Evolutionary conservation across 2,113 vertebrate species (phyloP), one percentile per base, ranked within the genome.

Genomic region (Amazona vittata): DNA sequence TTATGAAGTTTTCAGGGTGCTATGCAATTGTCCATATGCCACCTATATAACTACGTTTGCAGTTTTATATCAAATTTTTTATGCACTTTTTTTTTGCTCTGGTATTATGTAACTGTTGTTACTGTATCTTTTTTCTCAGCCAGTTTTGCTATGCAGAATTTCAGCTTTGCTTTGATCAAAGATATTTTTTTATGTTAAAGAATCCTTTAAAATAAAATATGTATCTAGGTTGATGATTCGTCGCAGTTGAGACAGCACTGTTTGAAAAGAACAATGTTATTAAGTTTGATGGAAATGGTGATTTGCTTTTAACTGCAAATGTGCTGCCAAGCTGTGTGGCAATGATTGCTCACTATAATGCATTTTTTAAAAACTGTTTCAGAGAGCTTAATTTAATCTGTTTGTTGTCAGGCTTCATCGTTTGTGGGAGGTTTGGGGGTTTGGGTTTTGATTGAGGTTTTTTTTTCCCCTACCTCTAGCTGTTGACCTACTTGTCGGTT

Each of bases 231-330:
- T 96, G 94, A 94, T 94, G 41, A 75, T 92, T 93, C 13, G 77
- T 90, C 10, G 5, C 74, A 53, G 69, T 70, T 89, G 22, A 96
- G 95, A 94, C 96, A 97, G 95, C 92, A 89, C 92, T 97, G 73
- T 91, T 97, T 49, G 89, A 79, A 92, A 87, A 78, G 67, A 87
- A 84, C 90, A 97, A 83, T 92, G 57, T 97, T 96, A 97, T 98
- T 98, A 91, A 85, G 46, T 92, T 94, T 0, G 2, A 41, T 73
- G 59, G 77, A 70, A 65, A 44, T 94, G 18, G 17, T 96, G 95
- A 91, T 87, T 63, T 76, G 35, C 76, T 97, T 95, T 96, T 90
- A 96, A 96, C 85, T 94, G 80, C 67, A 68, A 77, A 76, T 76
- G 39, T 71, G 73, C 79, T 92, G 57, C 88, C 95, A 91, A 86